Evolutionary conservation across 2,797 vertebrate genomes (phyloP).

Genomic region (Scomberomorus guttatus): DNA sequence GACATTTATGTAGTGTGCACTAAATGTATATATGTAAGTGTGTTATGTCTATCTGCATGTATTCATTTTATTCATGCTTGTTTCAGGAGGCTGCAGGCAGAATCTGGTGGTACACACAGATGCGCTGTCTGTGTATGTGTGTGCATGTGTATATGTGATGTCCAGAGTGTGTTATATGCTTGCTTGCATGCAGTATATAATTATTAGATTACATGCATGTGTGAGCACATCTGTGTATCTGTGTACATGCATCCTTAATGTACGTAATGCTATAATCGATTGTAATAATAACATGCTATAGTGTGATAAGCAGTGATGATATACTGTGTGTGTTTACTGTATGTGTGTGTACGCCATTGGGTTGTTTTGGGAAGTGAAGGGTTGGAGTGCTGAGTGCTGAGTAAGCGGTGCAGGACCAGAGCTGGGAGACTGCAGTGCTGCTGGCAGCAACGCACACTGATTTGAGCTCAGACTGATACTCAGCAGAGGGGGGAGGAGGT

Average conservation of each 20-base stretch:
- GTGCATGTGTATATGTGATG: not conserved
- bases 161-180: slow-evolving; percentile 6
- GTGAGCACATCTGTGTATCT: slow-evolving; percentile 41
- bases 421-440: slow-evolving; percentile 83
- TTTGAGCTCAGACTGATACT: slow-evolving; percentile 70
- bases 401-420: slow-evolving; percentile 74
- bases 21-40: not conserved
- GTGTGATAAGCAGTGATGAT: slow-evolving; percentile 20
- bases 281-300: not conserved
- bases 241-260: slow-evolving; percentile 15
- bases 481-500: slow-evolving; percentile 28
- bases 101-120: not conserved
- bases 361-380: slow-evolving; percentile 71
- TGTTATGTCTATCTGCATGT: not conserved
- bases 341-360: slow-evolving; percentile 26
- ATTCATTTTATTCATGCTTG: not conserved
- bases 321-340: slow-evolving; percentile 16
- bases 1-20: not conserved
- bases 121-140: not conserved
- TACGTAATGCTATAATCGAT: not conserved
- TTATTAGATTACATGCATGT: slow-evolving; percentile 48
- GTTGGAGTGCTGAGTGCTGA: slow-evolving; percentile 60
- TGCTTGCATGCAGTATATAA: slow-evolving; percentile 14
- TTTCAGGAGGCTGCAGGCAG: slow-evolving; percentile 1
- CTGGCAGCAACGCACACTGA: slow-evolving; percentile 73